Percentiles rank a stretch among this genome's conserved stretches.
Evolutionary conservation across 2,797 vertebrate genomes (phyloP).

Genomic region (Meriones psammophilus): DNA sequence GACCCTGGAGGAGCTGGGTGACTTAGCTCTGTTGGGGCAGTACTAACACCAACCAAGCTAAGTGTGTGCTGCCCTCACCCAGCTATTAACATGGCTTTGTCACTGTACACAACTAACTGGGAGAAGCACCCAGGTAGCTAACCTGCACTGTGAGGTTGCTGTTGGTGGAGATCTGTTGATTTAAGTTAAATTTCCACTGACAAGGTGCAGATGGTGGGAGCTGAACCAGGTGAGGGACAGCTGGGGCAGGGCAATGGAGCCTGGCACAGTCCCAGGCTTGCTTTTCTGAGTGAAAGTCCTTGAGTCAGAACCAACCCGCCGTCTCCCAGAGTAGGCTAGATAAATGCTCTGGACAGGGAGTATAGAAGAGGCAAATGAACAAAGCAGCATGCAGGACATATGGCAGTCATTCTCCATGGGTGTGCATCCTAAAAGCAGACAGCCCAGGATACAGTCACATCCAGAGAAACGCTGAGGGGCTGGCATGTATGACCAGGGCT

Average conservation of each 20-base stretch:
- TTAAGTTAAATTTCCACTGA: slow-evolving; percentile 5
- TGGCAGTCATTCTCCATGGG: background rate
- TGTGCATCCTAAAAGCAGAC: background rate
- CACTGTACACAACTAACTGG: slow-evolving; percentile 1
- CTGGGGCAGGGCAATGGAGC: background rate
- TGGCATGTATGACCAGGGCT: background rate
- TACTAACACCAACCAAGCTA: background rate
- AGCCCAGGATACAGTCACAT: background rate
- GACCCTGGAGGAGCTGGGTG: background rate
- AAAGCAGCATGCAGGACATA: background rate
- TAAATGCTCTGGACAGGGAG: background rate
- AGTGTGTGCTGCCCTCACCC: background rate
- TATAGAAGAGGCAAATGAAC: background rate
- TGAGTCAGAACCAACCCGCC: background rate
- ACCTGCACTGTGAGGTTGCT: background rate
- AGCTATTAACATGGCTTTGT: background rate
- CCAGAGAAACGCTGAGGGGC: background rate
- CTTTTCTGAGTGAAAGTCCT: background rate
- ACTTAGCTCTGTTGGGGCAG: background rate
- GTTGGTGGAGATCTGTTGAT: background rate
- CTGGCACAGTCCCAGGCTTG: background rate
- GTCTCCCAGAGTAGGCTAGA: fast-evolving
- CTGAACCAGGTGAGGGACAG: background rate
- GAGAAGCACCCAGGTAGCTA: background rate
- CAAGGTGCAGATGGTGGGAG: background rate